phyloP scores from a whole-genome alignment of 1,140 invertebrate species.

The Heliothis subflexa region DNA sequence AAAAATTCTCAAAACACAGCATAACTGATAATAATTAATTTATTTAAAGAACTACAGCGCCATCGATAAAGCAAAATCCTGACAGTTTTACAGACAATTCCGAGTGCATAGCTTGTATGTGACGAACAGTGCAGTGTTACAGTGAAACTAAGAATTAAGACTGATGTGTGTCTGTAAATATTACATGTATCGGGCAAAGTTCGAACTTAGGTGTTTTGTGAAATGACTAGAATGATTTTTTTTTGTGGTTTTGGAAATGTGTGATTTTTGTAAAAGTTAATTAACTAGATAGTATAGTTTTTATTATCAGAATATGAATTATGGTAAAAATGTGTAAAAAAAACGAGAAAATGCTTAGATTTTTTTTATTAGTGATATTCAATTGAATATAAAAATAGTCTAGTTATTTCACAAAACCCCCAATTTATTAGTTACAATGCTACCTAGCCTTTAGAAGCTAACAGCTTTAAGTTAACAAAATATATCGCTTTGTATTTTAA shows the following conservation, averaged over 20 bases:
- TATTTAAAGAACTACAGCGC: background rate
- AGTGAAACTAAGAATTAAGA: slow-evolving; percentile 29
- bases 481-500: slow-evolving; percentile 16
- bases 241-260: background rate
- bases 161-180: slow-evolving; percentile 31
- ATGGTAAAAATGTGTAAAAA: background rate
- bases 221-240: slow-evolving; percentile 9
- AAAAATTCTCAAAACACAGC: too few relatives aligned
- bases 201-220: background rate
- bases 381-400: background rate
- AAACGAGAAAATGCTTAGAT: too few relatives aligned
- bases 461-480: slow-evolving; percentile 9
- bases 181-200: slow-evolving; percentile 10
- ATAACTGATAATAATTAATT: background rate
- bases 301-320: too few relatives aligned
- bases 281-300: too few relatives aligned
- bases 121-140: slow-evolving; percentile 9
- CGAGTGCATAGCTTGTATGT: background rate
- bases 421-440: background rate
- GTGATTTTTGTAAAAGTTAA: too few relatives aligned
- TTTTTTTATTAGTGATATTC: background rate
- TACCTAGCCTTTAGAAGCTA: slow-evolving; percentile 29
- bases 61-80: background rate
- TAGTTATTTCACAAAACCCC: background rate
- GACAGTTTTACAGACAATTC: background rate